Conservation (phyloP, 1,140 invertebrate genomes). For the Asobara japonica region DNA sequence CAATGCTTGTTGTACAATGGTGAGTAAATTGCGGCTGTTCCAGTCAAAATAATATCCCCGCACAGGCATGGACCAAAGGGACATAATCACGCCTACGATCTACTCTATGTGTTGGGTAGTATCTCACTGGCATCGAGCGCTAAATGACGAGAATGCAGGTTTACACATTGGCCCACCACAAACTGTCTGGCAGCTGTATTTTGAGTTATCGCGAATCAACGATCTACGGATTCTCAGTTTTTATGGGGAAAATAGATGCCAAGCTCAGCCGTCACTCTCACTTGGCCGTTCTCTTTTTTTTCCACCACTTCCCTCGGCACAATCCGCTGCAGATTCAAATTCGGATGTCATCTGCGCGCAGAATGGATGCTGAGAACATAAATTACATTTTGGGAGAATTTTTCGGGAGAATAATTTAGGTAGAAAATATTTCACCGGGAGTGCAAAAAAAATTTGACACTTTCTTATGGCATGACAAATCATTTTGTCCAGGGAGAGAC, state of each 20-base stretch:
- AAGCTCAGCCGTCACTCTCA: constrained; percentile 38
- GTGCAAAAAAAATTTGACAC: no score
- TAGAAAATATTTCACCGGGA: no score
- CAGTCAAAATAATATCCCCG: constrained; percentile 58
- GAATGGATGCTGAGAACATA: no score
- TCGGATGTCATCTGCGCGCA: not conserved
- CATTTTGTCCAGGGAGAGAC: no score
- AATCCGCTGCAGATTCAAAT: constrained; percentile 1
- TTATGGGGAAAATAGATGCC: constrained; percentile 40
- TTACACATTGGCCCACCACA: constrained; percentile 57
- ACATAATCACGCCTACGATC: constrained; percentile 54
- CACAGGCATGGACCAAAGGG: constrained; percentile 30
- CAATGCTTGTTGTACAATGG: constrained; percentile 53
- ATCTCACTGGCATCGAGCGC: not conserved
- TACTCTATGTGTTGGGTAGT: constrained; percentile 31
- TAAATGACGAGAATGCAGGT: constrained; percentile 38
- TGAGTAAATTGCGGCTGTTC: constrained; percentile 58
- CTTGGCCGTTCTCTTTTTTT: constrained; percentile 1
- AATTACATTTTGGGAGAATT: no score
- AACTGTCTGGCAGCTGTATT: constrained; percentile 62
- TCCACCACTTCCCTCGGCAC: constrained; percentile 12
- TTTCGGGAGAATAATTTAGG: no score
- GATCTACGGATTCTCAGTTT: constrained; percentile 63
- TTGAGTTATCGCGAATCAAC: constrained; percentile 61
- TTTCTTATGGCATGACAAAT: no score